Evolutionary conservation across 2,113 vertebrate species (phyloP).

Genomic region (Pavo muticus): DNA sequence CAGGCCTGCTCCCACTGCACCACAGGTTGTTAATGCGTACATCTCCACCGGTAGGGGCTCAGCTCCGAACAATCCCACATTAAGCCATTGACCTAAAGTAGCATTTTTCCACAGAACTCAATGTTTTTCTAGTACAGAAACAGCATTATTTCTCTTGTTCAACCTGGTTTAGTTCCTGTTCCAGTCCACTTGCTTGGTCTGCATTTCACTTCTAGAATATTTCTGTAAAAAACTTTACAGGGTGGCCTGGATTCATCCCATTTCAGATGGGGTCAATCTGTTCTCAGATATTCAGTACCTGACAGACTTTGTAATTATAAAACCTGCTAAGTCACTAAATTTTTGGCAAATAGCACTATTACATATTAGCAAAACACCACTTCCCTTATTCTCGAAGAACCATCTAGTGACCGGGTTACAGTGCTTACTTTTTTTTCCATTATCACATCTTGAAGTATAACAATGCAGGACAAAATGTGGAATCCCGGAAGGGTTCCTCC

Average conservation of each 20-base stretch:
- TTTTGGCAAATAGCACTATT: not conserved
- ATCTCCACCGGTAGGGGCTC: not conserved
- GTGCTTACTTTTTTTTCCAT: not conserved
- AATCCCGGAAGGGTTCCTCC: not conserved
- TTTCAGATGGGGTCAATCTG: not conserved
- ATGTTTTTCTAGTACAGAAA: not conserved
- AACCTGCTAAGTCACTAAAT: not conserved
- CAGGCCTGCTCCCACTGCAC: not conserved
- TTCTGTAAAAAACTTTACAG: not conserved
- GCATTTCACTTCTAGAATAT: not conserved
- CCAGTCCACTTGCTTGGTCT: not conserved
- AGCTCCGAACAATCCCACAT: not conserved
- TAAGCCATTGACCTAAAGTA: not conserved
- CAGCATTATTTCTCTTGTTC: not conserved
- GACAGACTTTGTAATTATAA: not conserved
- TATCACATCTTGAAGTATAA: not conserved
- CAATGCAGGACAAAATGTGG: not conserved
- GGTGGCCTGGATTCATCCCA: not conserved
- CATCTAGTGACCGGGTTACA: not conserved
- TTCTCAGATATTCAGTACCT: not conserved
- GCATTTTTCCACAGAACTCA: not conserved
- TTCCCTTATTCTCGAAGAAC: not conserved
- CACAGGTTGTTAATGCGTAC: not conserved
- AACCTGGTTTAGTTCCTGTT: not conserved
- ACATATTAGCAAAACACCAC: not conserved